Evolutionary conservation across 2,797 vertebrate species (phyloP), one percentile per base, ranked within the genome.

Genomic region (Moxostoma hubbsi): DNA sequence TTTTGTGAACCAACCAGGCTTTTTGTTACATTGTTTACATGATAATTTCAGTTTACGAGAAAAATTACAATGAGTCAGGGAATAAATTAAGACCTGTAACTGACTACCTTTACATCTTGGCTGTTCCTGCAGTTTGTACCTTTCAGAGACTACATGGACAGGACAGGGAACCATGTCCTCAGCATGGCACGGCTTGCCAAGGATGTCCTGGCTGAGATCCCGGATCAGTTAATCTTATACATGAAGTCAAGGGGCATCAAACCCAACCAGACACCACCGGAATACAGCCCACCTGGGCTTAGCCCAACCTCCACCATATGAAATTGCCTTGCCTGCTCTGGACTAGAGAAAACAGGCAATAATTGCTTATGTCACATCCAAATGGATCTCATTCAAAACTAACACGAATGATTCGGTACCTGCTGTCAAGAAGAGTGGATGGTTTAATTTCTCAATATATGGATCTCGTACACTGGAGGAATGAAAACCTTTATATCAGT

Each of bases 151-250:
- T 98, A 98, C 81, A 95, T 98, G 93, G 95, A 95, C 80, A 95
- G 95, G 69, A 95, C 95, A 0, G 95, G 95, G 2, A 96, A 97
- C 89, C 94, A 97, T 0, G 95, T 97, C 80, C 90, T 98, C 78
- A 97, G 96, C 89, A 98, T 98, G 96, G 96, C 97, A 0, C 95
- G 97, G 77, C 92, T 98, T 87, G 97, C 97, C 69, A 98, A 98
- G 64, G 97, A 99, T 0, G 97, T 99, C 47, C 93, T 99, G 89
- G 97, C 97, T 0, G 97, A 99, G 92, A 98, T 99, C 85, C 97
- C 97, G 0, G 97, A 99, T 85, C 97, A 99, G 90, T 94, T 99
- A 73, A 96, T 99, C 79, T 97, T 95, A 89, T 98, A 97, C 90
- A 99, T 99, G 97, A 98, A 97, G 91, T 95, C 93, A 43, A 94